These are phyloP conservation scores for Tuberolachnus salignus DNA, from an alignment of 2,888 invertebrate species.

Conservation along the genomic window DNA sequence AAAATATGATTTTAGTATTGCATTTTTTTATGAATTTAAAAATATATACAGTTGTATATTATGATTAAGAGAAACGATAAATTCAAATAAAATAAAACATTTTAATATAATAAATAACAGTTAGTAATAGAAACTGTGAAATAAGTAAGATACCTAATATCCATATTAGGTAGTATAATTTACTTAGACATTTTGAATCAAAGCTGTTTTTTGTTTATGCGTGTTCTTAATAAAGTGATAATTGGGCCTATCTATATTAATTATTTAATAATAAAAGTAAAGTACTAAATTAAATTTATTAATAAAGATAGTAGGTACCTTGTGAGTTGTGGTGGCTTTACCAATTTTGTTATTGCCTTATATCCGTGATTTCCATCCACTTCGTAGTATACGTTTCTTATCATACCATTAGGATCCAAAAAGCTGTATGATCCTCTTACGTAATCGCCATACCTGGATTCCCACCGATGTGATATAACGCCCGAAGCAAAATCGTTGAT, in stretches of 20 bases:
- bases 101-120: background rate
- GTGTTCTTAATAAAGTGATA: background rate
- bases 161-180: background rate
- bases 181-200: background rate
- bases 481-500: constrained; percentile 60
- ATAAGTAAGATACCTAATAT: background rate
- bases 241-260: background rate
- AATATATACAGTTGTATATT: too few species aligned
- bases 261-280: background rate
- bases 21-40: too few species aligned
- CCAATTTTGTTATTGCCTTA: constrained; percentile 59
- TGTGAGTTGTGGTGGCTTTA: background rate
- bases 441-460: constrained; percentile 60
- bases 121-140: too few species aligned
- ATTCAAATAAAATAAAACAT: too few species aligned
- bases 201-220: background rate
- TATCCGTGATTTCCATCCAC: constrained; percentile 61
- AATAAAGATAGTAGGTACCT: background rate
- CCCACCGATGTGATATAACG: constrained; percentile 61
- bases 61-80: too few species aligned
- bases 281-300: background rate
- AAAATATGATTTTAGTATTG: too few species aligned
- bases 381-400: constrained; percentile 61
- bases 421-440: constrained; percentile 61
- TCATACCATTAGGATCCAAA: constrained; percentile 60